A percentile compares a stretch with the other conserved stretches of the same genome.
phyloP scores from a whole-genome alignment of 2,113 vertebrate genomes.

The Poecile atricapillus region DNA sequence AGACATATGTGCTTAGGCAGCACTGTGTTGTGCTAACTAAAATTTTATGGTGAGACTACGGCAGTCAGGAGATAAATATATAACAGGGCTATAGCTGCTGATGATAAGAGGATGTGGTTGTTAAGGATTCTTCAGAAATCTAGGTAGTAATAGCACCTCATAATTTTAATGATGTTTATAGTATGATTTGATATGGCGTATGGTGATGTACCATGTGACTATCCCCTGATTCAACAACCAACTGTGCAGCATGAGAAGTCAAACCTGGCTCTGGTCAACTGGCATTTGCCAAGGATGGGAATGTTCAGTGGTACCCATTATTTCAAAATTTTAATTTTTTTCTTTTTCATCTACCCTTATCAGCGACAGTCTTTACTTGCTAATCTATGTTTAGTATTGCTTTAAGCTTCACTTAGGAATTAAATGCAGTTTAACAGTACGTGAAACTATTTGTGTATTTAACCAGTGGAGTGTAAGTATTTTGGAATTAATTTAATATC shows the following conservation, averaged over 20 bases:
- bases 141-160: neutral
- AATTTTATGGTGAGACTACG: neutral
- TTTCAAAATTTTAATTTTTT: neutral
- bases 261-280: neutral
- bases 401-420: neutral
- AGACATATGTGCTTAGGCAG: neutral
- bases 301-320: neutral
- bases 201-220: fast-evolving
- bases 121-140: neutral
- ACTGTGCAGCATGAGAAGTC: neutral
- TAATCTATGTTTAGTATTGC: neutral
- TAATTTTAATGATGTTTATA: neutral
- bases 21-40: neutral
- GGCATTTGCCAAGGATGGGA: neutral
- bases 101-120: neutral
- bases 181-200: neutral
- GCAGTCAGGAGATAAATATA: neutral
- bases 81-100: neutral
- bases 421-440: neutral
- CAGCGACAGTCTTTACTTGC: neutral
- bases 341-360: neutral
- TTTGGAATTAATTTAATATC: neutral
- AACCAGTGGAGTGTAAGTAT: neutral
- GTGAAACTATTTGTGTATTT: neutral
- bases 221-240: neutral